A percentile compares a stretch with the other conserved stretches of the same genome.
Evolutionary conservation across 2,113 vertebrate genomes (phyloP).

Genomic region (Saguinus midas): DNA sequence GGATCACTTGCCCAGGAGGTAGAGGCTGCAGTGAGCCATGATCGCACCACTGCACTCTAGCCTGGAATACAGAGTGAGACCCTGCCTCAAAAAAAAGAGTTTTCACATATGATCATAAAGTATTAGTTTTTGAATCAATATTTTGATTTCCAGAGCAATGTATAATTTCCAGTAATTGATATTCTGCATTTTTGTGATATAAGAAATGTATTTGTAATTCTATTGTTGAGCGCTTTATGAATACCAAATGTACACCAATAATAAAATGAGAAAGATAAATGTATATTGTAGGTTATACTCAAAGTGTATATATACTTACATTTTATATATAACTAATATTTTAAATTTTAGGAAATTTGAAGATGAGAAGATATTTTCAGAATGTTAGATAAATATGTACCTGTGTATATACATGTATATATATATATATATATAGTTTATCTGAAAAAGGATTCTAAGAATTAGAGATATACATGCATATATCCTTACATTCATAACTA

Average conservation of each 20-base stretch:
- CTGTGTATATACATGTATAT: not conserved
- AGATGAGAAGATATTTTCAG: not conserved
- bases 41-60: too few species aligned
- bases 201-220: not conserved
- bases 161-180: not conserved
- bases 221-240: not conserved
- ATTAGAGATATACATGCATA: not conserved
- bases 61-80: too few species aligned
- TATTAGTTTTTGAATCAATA: not conserved
- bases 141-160: not conserved
- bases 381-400: not conserved
- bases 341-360: conserved; percentile 13
- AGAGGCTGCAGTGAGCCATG: too few species aligned
- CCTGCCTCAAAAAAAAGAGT: not conserved
- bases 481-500: not conserved
- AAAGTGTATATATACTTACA: not conserved
- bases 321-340: conserved; percentile 29
- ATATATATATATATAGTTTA: not conserved
- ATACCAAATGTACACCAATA: not conserved
- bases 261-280: not conserved
- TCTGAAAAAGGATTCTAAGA: not conserved
- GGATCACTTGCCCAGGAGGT: too few species aligned
- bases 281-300: not conserved
- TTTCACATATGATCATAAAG: not conserved
- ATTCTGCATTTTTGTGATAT: not conserved